These are phyloP conservation scores for Drosophila paramelanica DNA, from an alignment of 2,888 invertebrate genomes.

Conservation along the genomic window DNA sequence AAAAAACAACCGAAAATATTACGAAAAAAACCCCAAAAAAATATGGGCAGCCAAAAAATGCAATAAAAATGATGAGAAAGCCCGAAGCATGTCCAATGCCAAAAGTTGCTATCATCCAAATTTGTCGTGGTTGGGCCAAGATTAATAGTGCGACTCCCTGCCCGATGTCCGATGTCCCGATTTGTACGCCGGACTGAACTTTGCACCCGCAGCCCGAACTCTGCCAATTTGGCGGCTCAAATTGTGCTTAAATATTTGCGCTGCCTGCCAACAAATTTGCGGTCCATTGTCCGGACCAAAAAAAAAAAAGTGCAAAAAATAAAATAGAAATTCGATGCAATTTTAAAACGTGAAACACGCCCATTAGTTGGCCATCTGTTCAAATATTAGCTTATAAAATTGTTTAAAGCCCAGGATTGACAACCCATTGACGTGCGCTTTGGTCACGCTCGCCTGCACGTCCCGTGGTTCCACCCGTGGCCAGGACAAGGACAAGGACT, in stretches of 20 bases:
- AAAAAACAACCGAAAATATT: conserved; percentile 1
- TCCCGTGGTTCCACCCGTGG: background rate
- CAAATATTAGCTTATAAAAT: conserved; percentile 76
- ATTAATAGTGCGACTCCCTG: conserved; percentile 57
- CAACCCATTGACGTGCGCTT: conserved; percentile 55
- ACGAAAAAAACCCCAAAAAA: background rate
- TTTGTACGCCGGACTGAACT: conserved; percentile 63
- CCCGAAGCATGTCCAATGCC: conserved; percentile 42
- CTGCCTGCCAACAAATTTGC: conserved; percentile 55
- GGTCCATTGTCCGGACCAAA: conserved; percentile 52
- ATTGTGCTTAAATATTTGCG: conserved; percentile 62
- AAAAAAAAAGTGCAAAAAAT: too few species aligned
- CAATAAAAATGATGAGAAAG: conserved; percentile 66
- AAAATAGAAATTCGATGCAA: conserved; percentile 54
- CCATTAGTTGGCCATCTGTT: conserved; percentile 60
- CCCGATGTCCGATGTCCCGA: conserved; percentile 39
- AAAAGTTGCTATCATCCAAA: conserved; percentile 49
- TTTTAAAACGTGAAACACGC: conserved; percentile 58
- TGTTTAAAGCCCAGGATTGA: conserved; percentile 67
- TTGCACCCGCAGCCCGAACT: background rate
- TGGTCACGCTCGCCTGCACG: conserved; percentile 63
- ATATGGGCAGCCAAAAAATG: conserved; percentile 42
- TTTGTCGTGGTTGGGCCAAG: conserved; percentile 55
- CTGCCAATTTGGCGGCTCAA: conserved; percentile 24
- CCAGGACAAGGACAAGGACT: background rate